Base-by-base conservation (phyloP, 2,113 vertebrate genomes). In the Hippocampus abdominalis region DNA sequence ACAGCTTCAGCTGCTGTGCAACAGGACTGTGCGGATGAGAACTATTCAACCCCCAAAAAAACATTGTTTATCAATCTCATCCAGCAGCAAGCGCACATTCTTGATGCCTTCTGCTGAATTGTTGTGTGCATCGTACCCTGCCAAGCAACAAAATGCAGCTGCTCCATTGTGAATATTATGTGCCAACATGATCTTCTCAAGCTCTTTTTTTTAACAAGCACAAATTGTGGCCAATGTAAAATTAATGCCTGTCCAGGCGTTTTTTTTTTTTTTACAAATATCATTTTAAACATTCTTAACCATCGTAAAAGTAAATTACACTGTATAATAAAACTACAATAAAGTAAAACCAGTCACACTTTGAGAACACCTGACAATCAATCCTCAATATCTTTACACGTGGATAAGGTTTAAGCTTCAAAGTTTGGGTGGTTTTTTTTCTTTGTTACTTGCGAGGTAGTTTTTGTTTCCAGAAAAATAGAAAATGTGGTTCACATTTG, bases 11-110 rank as follows among this genome's bases (percentile, higher is more conserved):
- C 71, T 72, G 73, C 68, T 70, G 49, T 69, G n/a, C 82, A 81
- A 87, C 83, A 85, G 84, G 76, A 77, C 1, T 20, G 80, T 74
- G 83, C 77, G 67, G 82, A 89, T 86, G 78, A 65, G 78, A 87
- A 87, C 88, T 86, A 78, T 88, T 76, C 80, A 53, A 71, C 69
- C 81, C 81, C 75, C n/a, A 25, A 44, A 64, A 64, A 64, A 21
- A 2, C 8, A n/a, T 6, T 9, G 51, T 21, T 10, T 54, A 91
- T 86, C 81, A 64, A 83, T 78, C 81, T 79, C 75, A 76, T 83
- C 77, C 79, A 75, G 79, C 42, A 71, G 80, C 62, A 32, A 16
- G 2, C 18, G 11, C 72, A 66, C 53, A 51, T 62, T 77, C 42
- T 66, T 75, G 63, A 53, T 23, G 16, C 42, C 62, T 75, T 54